phyloP scores from a whole-genome alignment of 2,113 vertebrate species.

The Recurvirostra avosetta region DNA sequence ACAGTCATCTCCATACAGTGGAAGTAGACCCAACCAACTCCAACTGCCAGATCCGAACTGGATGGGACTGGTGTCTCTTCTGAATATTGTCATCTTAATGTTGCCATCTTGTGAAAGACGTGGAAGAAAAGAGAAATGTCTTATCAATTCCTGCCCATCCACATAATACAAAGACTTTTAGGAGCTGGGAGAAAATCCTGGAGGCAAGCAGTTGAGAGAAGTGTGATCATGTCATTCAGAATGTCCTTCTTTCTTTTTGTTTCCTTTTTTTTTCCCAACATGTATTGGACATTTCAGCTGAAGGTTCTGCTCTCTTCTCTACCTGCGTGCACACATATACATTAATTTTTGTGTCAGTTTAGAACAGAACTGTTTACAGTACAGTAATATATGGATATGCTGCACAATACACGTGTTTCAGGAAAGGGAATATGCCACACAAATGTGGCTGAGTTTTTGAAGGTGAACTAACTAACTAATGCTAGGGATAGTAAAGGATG shows the following conservation, averaged over 20 bases:
- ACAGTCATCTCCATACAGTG: background rate
- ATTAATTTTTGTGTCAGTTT: background rate
- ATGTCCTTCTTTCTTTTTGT: background rate
- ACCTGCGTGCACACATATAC: background rate
- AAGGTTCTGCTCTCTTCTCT: background rate
- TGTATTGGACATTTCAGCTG: background rate
- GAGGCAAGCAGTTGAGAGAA: background rate
- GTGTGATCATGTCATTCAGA: accelerated
- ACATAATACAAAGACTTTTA: background rate
- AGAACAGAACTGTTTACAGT: background rate
- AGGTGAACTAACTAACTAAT: background rate
- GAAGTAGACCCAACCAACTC: background rate
- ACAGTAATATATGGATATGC: background rate
- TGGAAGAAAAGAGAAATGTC: background rate
- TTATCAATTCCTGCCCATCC: background rate
- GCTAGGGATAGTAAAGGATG: background rate
- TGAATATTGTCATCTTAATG: background rate
- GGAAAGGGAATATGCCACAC: background rate
- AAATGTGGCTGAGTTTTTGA: background rate
- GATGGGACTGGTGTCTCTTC: background rate
- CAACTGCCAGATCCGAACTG: background rate
- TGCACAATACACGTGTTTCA: background rate
- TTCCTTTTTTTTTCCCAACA: background rate
- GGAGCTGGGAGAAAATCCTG: background rate
- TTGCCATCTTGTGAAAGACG: background rate